Conservation (phyloP, 2,797 vertebrate species). For the Myripristis murdjan region DNA sequence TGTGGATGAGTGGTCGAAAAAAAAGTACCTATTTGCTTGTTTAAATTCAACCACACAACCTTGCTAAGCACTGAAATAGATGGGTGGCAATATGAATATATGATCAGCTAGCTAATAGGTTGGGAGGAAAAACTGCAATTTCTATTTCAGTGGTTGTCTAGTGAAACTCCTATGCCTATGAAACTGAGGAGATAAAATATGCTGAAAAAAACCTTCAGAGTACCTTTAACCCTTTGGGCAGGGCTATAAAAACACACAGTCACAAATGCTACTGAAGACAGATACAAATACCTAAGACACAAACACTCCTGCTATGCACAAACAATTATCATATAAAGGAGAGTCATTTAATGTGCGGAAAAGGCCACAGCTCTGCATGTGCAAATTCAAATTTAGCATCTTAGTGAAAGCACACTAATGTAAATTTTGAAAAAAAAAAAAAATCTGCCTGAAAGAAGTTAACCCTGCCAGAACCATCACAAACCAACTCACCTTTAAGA, state of each 20-base stretch:
- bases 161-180: conserved; percentile 29
- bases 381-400: conserved; percentile 9
- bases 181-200: conserved; percentile 33
- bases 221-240: conserved; percentile 23
- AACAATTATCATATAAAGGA: background rate
- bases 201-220: conserved; percentile 4
- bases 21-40: conserved; percentile 88
- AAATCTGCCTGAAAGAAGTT: background rate
- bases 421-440: too few species aligned
- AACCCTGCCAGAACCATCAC: background rate
- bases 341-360: conserved; percentile 17
- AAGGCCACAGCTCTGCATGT: background rate
- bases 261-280: conserved; percentile 12
- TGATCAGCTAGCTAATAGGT: conserved; percentile 87
- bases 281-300: background rate
- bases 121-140: conserved; percentile 83
- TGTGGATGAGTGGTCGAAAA: conserved; percentile 41
- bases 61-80: conserved; percentile 77
- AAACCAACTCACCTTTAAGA: background rate
- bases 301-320: background rate
- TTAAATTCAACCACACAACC: conserved; percentile 90
- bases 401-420: background rate
- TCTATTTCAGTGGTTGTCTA: conserved; percentile 61
- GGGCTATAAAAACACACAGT: conserved; percentile 28
- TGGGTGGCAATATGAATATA: conserved; percentile 87